phyloP scores from a whole-genome alignment of 2,113 vertebrate genomes.

The Pionites leucogaster region DNA sequence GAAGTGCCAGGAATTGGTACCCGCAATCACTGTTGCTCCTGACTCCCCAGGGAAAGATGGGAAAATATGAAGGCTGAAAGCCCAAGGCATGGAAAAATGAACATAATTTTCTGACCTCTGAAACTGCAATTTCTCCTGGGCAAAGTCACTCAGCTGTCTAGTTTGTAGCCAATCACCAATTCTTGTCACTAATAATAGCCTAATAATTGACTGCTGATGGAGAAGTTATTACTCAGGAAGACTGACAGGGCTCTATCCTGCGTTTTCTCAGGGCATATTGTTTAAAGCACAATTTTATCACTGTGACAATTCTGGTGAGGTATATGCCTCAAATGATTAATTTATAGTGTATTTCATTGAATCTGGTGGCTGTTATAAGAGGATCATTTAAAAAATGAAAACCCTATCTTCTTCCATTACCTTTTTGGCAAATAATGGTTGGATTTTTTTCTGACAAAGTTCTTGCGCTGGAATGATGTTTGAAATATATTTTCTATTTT shows the following conservation, averaged over 20 bases:
- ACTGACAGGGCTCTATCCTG: background rate
- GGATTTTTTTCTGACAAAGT: background rate
- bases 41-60: background rate
- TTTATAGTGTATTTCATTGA: background rate
- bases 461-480: background rate
- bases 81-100: background rate
- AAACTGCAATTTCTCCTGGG: background rate
- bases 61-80: background rate
- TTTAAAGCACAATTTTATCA: slow-evolving; percentile 1
- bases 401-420: background rate
- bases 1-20: background rate
- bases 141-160: background rate
- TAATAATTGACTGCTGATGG: slow-evolving; percentile 47
- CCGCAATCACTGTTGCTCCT: background rate
- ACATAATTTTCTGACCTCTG: background rate
- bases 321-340: background rate
- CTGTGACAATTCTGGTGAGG: slow-evolving; percentile 11
- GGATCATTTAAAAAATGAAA: background rate
- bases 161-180: background rate
- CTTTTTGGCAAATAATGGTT: background rate
- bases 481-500: background rate
- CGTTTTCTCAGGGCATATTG: background rate
- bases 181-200: slow-evolving; percentile 34
- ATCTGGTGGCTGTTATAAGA: background rate
- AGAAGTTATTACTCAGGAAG: slow-evolving; percentile 18